Evolutionary conservation across 2,888 invertebrate genomes (phyloP).

Genomic region (Plagodis pulveraria): DNA sequence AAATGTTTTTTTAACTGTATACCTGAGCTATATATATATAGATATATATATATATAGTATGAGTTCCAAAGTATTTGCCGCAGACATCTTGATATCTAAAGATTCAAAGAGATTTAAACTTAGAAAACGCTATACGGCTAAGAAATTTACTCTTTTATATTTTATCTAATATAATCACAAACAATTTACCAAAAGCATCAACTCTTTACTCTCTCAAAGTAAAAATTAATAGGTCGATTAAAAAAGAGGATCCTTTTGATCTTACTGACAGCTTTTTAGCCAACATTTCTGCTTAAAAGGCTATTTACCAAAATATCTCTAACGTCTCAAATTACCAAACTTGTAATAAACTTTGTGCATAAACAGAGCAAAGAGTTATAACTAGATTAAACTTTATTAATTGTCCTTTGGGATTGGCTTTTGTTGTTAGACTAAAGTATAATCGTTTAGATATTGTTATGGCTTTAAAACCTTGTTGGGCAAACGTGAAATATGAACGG

Average conservation of each 20-base stretch:
- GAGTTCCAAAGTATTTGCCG: too few relatives aligned
- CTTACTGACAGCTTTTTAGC: conserved; percentile 23
- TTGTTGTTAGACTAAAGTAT: conserved; percentile 27
- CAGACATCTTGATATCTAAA: too few relatives aligned
- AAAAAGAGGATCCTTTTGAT: conserved; percentile 29
- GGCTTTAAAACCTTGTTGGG: conserved; percentile 6
- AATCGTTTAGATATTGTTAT: conserved; percentile 19
- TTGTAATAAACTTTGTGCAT: conserved; percentile 34
- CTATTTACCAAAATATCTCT: conserved; percentile 31
- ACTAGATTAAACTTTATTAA: conserved; percentile 40
- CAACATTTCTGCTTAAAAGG: conserved; percentile 26
- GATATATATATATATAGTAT: too few relatives aligned
- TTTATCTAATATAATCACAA: conserved; percentile 7
- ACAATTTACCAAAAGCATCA: conserved; percentile 24
- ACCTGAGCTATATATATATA: too few relatives aligned
- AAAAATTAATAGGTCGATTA: conserved; percentile 29
- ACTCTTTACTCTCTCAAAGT: conserved; percentile 12
- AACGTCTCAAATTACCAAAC: conserved; percentile 30
- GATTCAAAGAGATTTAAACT: too few relatives aligned
- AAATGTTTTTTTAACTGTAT: too few relatives aligned
- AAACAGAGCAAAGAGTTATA: conserved; percentile 34
- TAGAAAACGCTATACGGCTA: too few relatives aligned
- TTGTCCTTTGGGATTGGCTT: conserved; percentile 29
- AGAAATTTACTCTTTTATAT: neutral
- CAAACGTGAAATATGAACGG: conserved; percentile 15